Evolutionary conservation across 2,888 invertebrate species (phyloP).

Genomic region (Blera fallax): DNA sequence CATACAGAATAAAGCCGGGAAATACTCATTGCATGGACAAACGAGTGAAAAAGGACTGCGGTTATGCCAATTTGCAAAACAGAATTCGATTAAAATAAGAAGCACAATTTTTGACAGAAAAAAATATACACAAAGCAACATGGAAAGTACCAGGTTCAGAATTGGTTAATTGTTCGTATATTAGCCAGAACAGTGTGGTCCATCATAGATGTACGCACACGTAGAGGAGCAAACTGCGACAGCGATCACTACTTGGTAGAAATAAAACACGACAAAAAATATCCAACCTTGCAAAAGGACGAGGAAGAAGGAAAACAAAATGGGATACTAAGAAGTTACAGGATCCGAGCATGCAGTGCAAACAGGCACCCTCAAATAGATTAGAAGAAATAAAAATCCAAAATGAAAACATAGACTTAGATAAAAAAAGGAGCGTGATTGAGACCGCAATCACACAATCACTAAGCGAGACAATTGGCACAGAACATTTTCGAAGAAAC

Average conservation of each 20-base stretch:
- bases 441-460: too few species aligned
- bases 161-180: not conserved
- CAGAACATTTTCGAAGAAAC: too few species aligned
- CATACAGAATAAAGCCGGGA: not conserved
- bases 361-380: not conserved
- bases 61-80: not conserved
- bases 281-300: constrained; percentile 5
- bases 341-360: not conserved
- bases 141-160: not conserved
- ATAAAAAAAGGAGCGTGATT: too few species aligned
- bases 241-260: constrained; percentile 1
- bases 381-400: not conserved
- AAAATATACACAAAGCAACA: not conserved
- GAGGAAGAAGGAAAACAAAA: constrained; percentile 8
- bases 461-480: too few species aligned
- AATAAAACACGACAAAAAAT: constrained; percentile 18
- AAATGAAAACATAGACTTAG: not conserved
- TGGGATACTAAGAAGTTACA: not conserved
- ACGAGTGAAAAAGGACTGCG: not conserved
- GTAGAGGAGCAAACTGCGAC: constrained; percentile 9
- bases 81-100: not conserved
- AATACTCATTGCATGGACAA: not conserved
- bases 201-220: constrained; percentile 2
- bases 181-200: not conserved
- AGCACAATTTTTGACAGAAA: not conserved